Conservation (phyloP, 2,113 vertebrate species). For the Cryptoleucopteryx plumbea region DNA sequence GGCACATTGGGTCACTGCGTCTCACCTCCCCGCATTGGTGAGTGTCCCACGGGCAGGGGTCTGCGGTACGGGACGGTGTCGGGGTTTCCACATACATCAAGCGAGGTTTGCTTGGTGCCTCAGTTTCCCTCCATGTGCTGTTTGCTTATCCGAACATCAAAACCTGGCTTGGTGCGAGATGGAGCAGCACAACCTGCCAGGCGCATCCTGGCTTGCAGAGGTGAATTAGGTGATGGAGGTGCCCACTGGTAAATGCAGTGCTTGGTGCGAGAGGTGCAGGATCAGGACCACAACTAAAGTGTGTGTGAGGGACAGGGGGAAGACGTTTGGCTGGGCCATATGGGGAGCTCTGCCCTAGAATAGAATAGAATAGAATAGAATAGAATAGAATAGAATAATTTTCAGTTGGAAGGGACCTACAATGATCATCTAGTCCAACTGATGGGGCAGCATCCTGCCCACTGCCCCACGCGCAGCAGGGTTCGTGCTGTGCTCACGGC, state of each 20-base stretch:
- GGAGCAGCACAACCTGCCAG: background rate
- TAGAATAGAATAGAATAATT: background rate
- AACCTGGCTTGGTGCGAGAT: background rate
- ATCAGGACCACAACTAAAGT: background rate
- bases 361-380: background rate
- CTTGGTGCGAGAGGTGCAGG: background rate
- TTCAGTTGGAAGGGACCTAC: background rate
- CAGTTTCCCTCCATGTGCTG: background rate
- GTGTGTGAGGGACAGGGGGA: rapidly evolving
- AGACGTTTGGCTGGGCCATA: rapidly evolving
- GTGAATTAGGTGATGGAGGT: background rate
- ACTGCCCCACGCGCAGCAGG: rapidly evolving
- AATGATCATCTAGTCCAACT: background rate
- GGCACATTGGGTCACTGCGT: background rate
- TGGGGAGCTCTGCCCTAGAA: background rate
- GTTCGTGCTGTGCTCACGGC: rapidly evolving
- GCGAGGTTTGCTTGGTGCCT: background rate
- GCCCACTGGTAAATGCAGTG: background rate
- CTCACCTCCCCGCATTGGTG: rapidly evolving
- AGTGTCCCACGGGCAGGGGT: background rate
- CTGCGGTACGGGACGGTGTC: rapidly evolving
- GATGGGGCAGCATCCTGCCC: background rate
- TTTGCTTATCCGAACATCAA: background rate
- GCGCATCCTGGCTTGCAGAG: background rate
- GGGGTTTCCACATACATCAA: background rate